Base-by-base conservation (phyloP, 1,140 invertebrate genomes). In the Glossosoma conforme region DNA sequence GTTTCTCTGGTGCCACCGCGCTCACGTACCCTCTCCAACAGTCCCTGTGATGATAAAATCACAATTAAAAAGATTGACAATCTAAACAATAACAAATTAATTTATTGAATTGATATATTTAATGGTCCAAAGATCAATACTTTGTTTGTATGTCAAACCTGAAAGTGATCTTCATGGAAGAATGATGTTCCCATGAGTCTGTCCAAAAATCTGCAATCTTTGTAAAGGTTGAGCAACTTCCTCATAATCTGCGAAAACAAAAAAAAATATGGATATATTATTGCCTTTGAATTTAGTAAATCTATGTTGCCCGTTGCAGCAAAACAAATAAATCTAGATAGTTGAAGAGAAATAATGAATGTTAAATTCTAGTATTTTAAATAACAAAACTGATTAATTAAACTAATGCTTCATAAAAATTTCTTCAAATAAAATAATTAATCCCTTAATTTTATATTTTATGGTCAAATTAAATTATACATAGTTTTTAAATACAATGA, bases 131-230 rank as follows among this genome's bases (percentile, higher is more conserved):
- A 15, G 19, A 13, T 11, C 14, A 24, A 22, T 19, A 19, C n/a
- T 17, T n/a, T 28, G 17, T 18, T 20, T 41, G 18, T 35, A 30
- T 40, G 35, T 33, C 62, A 67, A 60, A 75, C 72, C 65, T 74
- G 80, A 60, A 88, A 86, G 63, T 87, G 82, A 55, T 82, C 80
- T 59, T 88, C 87, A 56, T 89, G 84, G 63, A 93, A 93, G 70
- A 90, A 91, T 1, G 83, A 82, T 0, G 90, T 91, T 28, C 85
- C 86, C 76, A 93, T 85, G 3, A 91, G 67, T 57, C 85, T 84
- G 66, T 93, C 90, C 64, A 93, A 76, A 58, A 83, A 89, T 44
- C 87, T 82, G 59, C 88, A 91, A 65, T 91, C 88, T 66, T 91
- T 91, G 61, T 92, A 93, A 17, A 92, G 81, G 53, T 83, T 79